Base-by-base conservation (phyloP, 2,113 vertebrate genomes). In the Archocentrus centrarchus region DNA sequence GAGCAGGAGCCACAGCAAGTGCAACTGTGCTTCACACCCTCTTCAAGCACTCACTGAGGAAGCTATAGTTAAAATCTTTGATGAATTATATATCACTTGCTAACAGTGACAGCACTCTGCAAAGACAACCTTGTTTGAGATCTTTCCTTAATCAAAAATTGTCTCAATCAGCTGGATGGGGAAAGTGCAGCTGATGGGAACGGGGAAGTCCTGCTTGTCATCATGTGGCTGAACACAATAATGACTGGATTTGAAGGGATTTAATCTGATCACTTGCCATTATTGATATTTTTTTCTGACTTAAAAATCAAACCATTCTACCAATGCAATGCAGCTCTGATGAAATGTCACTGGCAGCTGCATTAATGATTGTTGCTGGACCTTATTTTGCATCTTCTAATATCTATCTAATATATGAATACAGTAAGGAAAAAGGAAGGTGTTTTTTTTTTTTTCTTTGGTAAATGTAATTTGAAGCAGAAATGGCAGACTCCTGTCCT, bases 11-110 rank as follows among this genome's bases (percentile, higher is more conserved):
- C 17, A 3, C 30, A 35, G 35, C 35, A 73, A 50, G 53, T 73
- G 24, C 44, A 20, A 3, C 66, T 20, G 24, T 73, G 3, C 66
- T 53, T 73, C 3, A 0, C 66, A 53, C 6, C 44, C 24, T 53
- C 66, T 73, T 53, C 3, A 24, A 73, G 66, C 66, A 53, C 24
- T 20, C 50, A 2, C 15, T 70, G 44, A 20, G 66, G 44, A 73
- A 73, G 44, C 66, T 73, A 53, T 32, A 32, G 47, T 53, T 73
- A 73, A 73, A 73, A 32, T 53, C 66, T 32, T 20, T 73, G 44
- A 73, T 73, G 24, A 30, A 53, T 70, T 70, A 53, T 70, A 70
- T 30, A 70, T 70, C 15, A 30, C 2, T 17, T 32, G 44, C 15
- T 53, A 5, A 53, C 66, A 70, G 66, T 30, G 17, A 32, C 53